Evolutionary conservation across 2,797 vertebrate species (phyloP), one percentile per base, ranked within the genome.

Genomic region (Pelochelys cantorii): DNA sequence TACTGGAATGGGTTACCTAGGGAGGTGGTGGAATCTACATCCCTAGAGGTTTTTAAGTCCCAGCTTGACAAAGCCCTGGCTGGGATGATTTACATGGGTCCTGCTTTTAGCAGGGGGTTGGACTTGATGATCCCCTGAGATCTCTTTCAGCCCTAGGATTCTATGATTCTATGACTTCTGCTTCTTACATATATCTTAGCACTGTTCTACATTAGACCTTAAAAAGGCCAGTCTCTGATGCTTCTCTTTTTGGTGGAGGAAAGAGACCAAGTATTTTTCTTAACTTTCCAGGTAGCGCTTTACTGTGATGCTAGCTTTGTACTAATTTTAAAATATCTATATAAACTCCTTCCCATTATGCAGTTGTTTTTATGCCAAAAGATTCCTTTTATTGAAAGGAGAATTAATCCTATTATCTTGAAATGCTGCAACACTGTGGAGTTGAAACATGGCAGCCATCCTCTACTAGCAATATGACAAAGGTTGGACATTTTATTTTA

Each of bases 291-390:
- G 14, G 14, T 29, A 42, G 2, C 14, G 1, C 23, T 77, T 77
- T 15, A 52, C 25, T 15, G 34, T 34, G 20, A 5, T 71, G 20
- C 20, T 71, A 37, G 34, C 68, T 71, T 62, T 62, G n/a, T 71
- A 77, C 74, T 52, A 29, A 82, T 93, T 88, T 57, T 85, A 92
- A 82, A 88, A 52, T 52, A 27, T 25, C 48, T 52, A 52, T 79
- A 81, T 29, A 82, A 85, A 85, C 37, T 80, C n/a, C 77, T 94
- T 86, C 65, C 81, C 93, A 93, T 83, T 56, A 78, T 23, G 74
- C 4, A 65, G 79, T 87, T 22, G 68, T 11, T 62, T 90, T 92
- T 81, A 90, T 4, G 85, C 65, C 84, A 84, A 86, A 92, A 25
- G 27, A 86, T 22, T 79, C 83, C 7, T 29, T 92, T 94, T 68